Evolutionary conservation across 23 tunicate species (phyloP).

Genomic region (Trididemnum miniatum): DNA sequence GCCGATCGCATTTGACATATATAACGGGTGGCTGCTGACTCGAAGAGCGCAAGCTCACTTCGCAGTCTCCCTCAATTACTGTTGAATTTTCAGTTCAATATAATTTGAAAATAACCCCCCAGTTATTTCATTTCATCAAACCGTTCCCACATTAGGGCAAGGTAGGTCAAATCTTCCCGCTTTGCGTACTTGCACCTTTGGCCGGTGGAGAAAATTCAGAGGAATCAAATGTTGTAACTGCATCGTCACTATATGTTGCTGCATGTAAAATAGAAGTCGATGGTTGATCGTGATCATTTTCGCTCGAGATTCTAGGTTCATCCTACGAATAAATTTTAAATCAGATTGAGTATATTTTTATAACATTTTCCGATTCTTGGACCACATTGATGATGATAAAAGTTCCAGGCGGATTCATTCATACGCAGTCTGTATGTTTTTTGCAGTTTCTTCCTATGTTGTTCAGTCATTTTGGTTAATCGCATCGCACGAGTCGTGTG

Average conservation of each 20-base stretch:
- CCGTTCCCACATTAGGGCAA: too few relatives aligned
- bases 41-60: too few relatives aligned
- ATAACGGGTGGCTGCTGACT: too few relatives aligned
- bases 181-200: too few relatives aligned
- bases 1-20: too few relatives aligned
- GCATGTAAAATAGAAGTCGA: neutral
- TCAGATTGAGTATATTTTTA: neutral
- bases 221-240: too few relatives aligned
- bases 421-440: neutral
- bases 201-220: too few relatives aligned
- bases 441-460: neutral
- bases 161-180: too few relatives aligned
- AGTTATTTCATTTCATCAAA: too few relatives aligned
- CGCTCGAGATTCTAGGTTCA: neutral
- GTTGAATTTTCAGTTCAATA: too few relatives aligned
- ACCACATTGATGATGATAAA: conserved; percentile 5
- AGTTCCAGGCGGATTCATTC: neutral
- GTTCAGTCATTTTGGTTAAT: neutral
- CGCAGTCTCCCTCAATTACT: neutral
- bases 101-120: too few relatives aligned
- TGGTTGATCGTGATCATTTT: neutral
- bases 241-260: too few relatives aligned
- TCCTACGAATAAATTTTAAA: neutral
- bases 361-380: conserved; percentile 5
- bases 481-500: neutral